Conservation (phyloP, 2,888 invertebrate species). For the Seladonia tumulorum region DNA sequence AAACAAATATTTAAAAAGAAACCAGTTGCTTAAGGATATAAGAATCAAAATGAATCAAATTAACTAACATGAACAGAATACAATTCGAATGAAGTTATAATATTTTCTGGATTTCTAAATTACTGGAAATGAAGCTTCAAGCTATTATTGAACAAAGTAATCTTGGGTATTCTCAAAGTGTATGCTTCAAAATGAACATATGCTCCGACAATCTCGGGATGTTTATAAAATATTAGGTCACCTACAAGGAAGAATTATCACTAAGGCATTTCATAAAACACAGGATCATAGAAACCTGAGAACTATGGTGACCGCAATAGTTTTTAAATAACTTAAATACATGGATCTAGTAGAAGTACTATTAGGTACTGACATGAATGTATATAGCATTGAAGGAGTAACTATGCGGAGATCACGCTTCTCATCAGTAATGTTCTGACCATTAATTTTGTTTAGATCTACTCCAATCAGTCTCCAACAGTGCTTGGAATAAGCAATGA, state of each 20-base stretch:
- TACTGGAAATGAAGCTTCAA: background rate
- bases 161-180: slow-evolving; percentile 4
- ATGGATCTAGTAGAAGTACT: slow-evolving; percentile 16
- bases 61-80: background rate
- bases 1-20: background rate
- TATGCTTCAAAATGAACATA: background rate
- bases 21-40: background rate
- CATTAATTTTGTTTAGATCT: background rate
- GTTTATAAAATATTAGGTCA: slow-evolving; percentile 8
- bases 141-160: slow-evolving; percentile 1
- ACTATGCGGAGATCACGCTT: background rate
- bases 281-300: background rate
- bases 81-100: background rate
- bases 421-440: background rate
- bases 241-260: background rate
- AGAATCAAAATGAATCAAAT: background rate
- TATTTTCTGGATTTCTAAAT: background rate
- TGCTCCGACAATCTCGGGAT: slow-evolving; percentile 14
- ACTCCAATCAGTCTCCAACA: background rate
- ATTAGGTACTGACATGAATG: slow-evolving; percentile 1
- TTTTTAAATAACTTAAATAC: slow-evolving; percentile 9
- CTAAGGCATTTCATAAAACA: slow-evolving; percentile 6
- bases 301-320: background rate
- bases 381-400: background rate
- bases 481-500: background rate